Evolutionary conservation across 2,888 invertebrate genomes (phyloP).

Genomic region (Galeopsomyia nigrocyanea): DNA sequence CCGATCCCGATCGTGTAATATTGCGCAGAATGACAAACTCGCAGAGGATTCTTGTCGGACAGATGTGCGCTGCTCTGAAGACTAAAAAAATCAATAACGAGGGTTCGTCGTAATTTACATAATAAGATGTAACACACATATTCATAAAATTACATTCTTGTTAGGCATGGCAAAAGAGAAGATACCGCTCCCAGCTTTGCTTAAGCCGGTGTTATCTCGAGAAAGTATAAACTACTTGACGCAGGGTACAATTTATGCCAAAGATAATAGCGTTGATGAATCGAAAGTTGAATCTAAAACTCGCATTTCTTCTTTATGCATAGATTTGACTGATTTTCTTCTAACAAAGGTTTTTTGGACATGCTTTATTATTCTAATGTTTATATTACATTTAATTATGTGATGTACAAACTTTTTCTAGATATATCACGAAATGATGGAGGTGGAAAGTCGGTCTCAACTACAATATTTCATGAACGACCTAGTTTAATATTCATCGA

Average conservation of each 20-base stretch:
- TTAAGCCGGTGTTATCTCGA: slow-evolving; percentile 54
- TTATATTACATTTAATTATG: slow-evolving; percentile 4
- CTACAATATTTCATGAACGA: slow-evolving; percentile 20
- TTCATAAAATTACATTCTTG: slow-evolving; percentile 6
- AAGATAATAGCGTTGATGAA: not conserved
- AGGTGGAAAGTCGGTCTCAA: slow-evolving; percentile 45
- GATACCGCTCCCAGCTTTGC: slow-evolving; percentile 55
- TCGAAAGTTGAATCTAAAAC: no score
- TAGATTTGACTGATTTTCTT: slow-evolving; percentile 49
- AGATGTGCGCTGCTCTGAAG: slow-evolving; percentile 57
- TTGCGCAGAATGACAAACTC: slow-evolving; percentile 56
- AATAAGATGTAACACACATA: not conserved
- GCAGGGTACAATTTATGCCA: slow-evolving; percentile 48
- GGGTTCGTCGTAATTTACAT: slow-evolving; percentile 44
- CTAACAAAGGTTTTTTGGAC: slow-evolving; percentile 52
- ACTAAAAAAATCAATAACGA: slow-evolving; percentile 55
- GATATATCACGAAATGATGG: slow-evolving; percentile 48
- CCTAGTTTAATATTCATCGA: no score
- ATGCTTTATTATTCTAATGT: no score
- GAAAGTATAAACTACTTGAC: slow-evolving; percentile 55
- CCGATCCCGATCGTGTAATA: slow-evolving; percentile 54
- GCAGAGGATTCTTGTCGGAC: slow-evolving; percentile 58
- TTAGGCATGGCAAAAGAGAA: slow-evolving; percentile 54
- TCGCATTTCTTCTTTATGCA: no score
- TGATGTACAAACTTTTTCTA: slow-evolving; percentile 40